Conservation (phyloP, 2,113 vertebrate genomes). For the Paramormyrops kingsleyae region DNA sequence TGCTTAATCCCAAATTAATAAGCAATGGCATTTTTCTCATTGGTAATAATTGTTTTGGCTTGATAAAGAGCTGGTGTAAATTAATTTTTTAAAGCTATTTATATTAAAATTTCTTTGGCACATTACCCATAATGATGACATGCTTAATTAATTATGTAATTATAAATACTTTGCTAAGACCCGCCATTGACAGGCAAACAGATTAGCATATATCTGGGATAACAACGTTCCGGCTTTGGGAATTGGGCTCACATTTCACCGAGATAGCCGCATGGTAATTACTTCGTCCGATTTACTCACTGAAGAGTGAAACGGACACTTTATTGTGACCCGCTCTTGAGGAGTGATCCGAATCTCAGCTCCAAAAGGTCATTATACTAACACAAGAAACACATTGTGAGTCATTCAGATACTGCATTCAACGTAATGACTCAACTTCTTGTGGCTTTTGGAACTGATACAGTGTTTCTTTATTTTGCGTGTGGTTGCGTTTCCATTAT, state of each 20-base stretch:
- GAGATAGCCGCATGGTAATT: conserved; percentile 24
- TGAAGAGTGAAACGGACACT: neutral
- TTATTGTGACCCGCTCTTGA: conserved; percentile 11
- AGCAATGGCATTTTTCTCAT: neutral
- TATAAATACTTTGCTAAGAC: conserved; percentile 12
- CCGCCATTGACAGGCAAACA: neutral
- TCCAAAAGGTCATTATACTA: conserved; percentile 11
- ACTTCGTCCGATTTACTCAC: conserved; percentile 20
- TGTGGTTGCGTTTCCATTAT: neutral
- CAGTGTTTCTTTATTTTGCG: neutral
- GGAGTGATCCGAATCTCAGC: conserved; percentile 6
- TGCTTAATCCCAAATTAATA: neutral
- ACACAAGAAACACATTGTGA: neutral
- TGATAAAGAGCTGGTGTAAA: neutral
- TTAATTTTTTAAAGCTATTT: neutral
- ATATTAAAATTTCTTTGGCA: conserved; percentile 18
- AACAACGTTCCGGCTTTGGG: neutral
- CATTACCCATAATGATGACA: conserved; percentile 8
- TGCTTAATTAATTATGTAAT: conserved; percentile 19
- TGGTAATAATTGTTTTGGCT: neutral
- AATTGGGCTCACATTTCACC: neutral
- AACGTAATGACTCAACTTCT: neutral
- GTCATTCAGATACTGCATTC: neutral
- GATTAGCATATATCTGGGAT: neutral
- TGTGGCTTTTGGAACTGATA: neutral